Percentiles rank a stretch among this genome's conserved stretches.
These are phyloP conservation scores for Illadopsis cleaveri DNA, from an alignment of 2,113 vertebrate species.

Conservation along the genomic window DNA sequence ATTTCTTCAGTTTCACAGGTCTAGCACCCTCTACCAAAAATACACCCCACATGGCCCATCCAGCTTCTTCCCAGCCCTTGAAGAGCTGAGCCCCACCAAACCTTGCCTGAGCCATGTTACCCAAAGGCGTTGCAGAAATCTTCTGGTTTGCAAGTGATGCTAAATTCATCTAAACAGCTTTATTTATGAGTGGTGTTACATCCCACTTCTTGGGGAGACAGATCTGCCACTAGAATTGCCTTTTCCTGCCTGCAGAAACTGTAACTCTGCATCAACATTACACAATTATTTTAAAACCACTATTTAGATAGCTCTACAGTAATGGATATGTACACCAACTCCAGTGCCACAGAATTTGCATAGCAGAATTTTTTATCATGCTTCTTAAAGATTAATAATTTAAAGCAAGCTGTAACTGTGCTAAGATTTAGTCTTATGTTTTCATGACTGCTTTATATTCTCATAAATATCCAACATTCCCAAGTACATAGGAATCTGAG, in stretches of 20 bases:
- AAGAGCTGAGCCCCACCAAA: not conserved
- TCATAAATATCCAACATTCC: slow-evolving; percentile 60
- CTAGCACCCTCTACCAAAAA: not conserved
- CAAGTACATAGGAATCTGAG: slow-evolving; percentile 54
- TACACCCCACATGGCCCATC: rapidly evolving
- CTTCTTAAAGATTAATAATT: slow-evolving; percentile 70
- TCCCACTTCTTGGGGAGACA: not conserved
- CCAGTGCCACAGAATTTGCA: slow-evolving; percentile 25
- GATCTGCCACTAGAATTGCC: not conserved
- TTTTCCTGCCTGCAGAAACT: slow-evolving; percentile 25
- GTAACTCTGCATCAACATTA: not conserved
- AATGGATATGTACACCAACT: not conserved
- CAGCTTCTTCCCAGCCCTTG: not conserved
- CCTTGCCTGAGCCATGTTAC: not conserved
- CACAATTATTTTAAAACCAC: slow-evolving; percentile 27
- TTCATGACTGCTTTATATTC: slow-evolving; percentile 63
- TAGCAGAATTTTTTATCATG: slow-evolving; percentile 51
- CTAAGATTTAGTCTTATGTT: slow-evolving; percentile 58
- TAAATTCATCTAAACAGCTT: slow-evolving; percentile 17
- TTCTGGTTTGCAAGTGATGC: not conserved
- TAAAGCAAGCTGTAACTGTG: slow-evolving; percentile 67
- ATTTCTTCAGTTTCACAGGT: not conserved
- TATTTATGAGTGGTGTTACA: not conserved
- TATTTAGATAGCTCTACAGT: not conserved
- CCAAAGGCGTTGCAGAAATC: not conserved